phyloP scores from a whole-genome alignment of 2,888 invertebrate genomes.

The Athrips mouffetella region DNA sequence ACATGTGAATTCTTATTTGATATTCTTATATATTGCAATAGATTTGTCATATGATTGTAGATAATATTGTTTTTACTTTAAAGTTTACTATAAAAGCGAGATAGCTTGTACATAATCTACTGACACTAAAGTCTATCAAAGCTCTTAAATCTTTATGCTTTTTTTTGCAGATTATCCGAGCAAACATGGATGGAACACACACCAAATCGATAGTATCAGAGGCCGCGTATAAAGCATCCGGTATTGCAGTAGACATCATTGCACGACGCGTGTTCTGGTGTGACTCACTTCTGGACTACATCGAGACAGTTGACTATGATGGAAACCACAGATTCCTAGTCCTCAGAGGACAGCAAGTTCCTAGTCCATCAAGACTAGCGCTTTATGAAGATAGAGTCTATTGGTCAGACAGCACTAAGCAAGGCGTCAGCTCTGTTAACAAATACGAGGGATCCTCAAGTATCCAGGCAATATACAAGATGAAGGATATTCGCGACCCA shows the following conservation, averaged over 20 bases:
- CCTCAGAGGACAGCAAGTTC: constrained; percentile 89
- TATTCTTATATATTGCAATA: too few relatives aligned
- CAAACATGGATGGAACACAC: constrained; percentile 96
- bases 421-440: constrained; percentile 91
- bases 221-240: constrained; percentile 95
- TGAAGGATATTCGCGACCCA: constrained; percentile 88
- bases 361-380: constrained; percentile 89
- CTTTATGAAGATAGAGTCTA: constrained; percentile 92
- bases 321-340: constrained; percentile 89
- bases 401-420: constrained; percentile 95
- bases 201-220: constrained; percentile 90
- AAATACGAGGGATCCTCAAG: constrained; percentile 89
- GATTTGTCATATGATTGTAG: too few relatives aligned
- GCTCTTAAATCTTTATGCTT: background rate
- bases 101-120: too few relatives aligned
- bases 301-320: constrained; percentile 96
- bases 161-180: constrained; percentile 80
- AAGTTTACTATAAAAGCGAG: too few relatives aligned
- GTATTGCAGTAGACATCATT: constrained; percentile 94
- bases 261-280: constrained; percentile 96
- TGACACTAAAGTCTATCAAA: too few relatives aligned
- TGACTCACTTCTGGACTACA: constrained; percentile 95
- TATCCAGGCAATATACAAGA: constrained; percentile 88
- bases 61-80: too few relatives aligned
- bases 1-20: too few relatives aligned